Evolutionary conservation across 2,888 invertebrate species (phyloP).

Genomic region (Eudasyphora cyanicolor): DNA sequence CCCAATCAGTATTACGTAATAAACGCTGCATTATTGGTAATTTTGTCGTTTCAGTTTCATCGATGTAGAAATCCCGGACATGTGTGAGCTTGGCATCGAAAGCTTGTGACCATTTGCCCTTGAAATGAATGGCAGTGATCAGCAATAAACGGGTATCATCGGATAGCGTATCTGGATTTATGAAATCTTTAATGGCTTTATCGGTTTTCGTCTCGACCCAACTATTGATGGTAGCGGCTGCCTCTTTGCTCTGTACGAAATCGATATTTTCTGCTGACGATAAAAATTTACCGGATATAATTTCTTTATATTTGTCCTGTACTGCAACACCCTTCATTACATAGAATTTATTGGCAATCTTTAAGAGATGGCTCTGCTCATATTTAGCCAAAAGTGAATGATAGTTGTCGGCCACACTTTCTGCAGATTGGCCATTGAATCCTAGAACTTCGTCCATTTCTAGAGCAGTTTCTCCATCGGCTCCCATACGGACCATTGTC

Average conservation of each 20-base stretch:
- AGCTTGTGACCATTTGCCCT: not conserved
- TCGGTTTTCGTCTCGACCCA: conserved; percentile 92
- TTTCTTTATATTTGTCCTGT: conserved; percentile 81
- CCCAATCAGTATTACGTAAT: no score
- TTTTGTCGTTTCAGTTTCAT: not conserved
- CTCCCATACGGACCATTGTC: conserved; percentile 84
- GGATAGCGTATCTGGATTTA: conserved; percentile 79
- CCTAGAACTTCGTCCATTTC: conserved; percentile 83
- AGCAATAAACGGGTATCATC: not conserved
- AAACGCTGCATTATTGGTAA: conserved; percentile 64
- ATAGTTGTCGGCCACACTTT: conserved; percentile 71
- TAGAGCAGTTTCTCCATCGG: conserved; percentile 83
- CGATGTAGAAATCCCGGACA: not conserved
- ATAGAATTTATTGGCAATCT: conserved; percentile 88
- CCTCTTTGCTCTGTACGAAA: conserved; percentile 81
- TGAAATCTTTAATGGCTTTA: conserved; percentile 88
- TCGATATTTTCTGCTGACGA: conserved; percentile 85
- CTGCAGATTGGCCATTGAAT: conserved; percentile 77
- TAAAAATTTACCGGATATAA: conserved; percentile 84
- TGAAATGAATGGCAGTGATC: not conserved
- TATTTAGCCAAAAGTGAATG: conserved; percentile 69
- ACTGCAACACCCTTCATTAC: conserved; percentile 82
- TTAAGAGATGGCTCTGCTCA: conserved; percentile 72
- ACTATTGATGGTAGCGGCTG: conserved; percentile 85
- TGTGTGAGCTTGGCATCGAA: not conserved